Conservation (phyloP, 2,113 vertebrate species). For the Oxyura jamaicensis region DNA sequence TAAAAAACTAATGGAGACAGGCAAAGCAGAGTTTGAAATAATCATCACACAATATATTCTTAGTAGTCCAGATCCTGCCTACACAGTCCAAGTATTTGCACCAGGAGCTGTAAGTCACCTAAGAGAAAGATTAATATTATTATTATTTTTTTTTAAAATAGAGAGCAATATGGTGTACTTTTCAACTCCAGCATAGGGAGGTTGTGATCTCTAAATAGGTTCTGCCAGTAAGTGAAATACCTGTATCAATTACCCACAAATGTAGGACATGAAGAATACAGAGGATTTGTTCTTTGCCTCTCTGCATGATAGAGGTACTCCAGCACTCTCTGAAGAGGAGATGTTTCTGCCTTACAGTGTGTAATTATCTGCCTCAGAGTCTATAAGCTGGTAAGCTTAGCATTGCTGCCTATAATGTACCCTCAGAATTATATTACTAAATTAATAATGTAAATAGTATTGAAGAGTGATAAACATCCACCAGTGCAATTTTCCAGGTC, state of each 20-base stretch:
- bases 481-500: too few relatives aligned
- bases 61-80: constrained; percentile 10
- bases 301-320: not conserved
- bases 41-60: not conserved
- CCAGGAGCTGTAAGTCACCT: not conserved
- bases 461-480: not conserved
- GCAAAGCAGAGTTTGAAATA: constrained; percentile 5
- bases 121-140: not conserved
- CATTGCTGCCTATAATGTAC: not conserved
- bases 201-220: not conserved
- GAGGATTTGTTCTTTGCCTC: not conserved
- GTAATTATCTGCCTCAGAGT: not conserved
- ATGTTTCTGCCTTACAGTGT: not conserved
- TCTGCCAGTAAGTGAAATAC: not conserved
- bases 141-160: not conserved
- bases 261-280: not conserved
- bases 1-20: not conserved
- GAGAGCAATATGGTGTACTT: not conserved
- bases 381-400: not conserved
- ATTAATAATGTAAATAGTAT: not conserved
- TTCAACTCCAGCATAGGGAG: not conserved
- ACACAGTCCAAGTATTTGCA: not conserved
- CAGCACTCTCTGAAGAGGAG: not conserved
- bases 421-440: not conserved
- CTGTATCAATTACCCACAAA: not conserved